Evolutionary conservation across 2,797 vertebrate genomes (phyloP).

Genomic region (Microchirus variegatus): DNA sequence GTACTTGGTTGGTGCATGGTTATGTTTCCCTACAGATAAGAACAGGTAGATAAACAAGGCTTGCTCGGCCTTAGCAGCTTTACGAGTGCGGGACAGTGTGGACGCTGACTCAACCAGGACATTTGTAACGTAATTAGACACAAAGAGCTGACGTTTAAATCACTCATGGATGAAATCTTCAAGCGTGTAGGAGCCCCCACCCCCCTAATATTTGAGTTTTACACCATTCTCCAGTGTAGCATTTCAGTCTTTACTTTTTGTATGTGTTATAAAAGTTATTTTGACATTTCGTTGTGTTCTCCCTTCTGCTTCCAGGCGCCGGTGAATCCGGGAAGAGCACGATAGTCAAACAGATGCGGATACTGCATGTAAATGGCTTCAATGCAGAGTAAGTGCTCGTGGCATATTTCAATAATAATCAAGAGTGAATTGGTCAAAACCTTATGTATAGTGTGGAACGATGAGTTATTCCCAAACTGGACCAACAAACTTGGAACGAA

Average conservation of each 20-base stretch:
- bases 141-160: conserved; percentile 14
- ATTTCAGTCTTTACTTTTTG: too few relatives aligned
- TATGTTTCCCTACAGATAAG: not conserved
- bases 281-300: conserved; percentile 39
- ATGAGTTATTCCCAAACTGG: too few relatives aligned
- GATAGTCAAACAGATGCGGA: conserved; percentile 99
- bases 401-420: conserved; percentile 1
- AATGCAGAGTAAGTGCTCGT: conserved; percentile 95
- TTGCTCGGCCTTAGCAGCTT: not conserved
- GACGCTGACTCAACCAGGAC: not conserved
- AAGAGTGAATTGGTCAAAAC: too few relatives aligned
- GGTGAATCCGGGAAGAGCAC: conserved; percentile 99
- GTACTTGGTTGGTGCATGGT: not conserved
- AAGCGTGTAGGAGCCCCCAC: too few relatives aligned
- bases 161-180: conserved; percentile 1
- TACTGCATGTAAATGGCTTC: conserved; percentile 99
- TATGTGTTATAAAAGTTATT: not conserved
- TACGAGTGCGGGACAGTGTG: not conserved
- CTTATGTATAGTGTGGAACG: too few relatives aligned
- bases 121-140: not conserved
- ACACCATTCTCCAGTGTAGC: not conserved
- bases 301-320: conserved; percentile 86
- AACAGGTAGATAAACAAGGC: not conserved
- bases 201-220: too few relatives aligned
- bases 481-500: too few relatives aligned